phyloP scores from a whole-genome alignment of 2,888 invertebrate species.

The Caenorhabditis auriculariae region DNA sequence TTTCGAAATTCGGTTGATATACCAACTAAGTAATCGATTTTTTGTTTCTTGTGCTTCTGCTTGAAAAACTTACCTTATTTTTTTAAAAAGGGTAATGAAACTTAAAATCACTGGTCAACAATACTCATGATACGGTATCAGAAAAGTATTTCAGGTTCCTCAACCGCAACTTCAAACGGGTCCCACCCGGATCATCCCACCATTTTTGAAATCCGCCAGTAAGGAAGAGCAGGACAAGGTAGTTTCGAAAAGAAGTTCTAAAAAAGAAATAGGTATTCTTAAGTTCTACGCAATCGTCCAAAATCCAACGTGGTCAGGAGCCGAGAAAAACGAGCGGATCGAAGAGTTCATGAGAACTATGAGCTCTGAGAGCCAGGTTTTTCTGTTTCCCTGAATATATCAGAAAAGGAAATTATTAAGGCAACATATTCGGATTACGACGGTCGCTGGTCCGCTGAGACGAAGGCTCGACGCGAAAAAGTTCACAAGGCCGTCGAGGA shows the following conservation, averaged over 20 bases:
- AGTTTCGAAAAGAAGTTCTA: background rate
- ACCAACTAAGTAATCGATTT: too few relatives aligned
- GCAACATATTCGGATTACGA: too few relatives aligned
- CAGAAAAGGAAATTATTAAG: too few relatives aligned
- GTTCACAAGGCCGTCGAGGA: constrained; percentile 37
- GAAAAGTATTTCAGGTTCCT: background rate
- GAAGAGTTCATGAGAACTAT: constrained; percentile 39
- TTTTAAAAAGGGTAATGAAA: too few relatives aligned
- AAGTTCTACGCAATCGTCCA: constrained; percentile 50
- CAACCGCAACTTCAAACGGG: constrained; percentile 1
- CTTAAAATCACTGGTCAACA: too few relatives aligned
- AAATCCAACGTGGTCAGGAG: constrained; percentile 34
- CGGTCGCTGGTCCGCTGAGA: too few relatives aligned
- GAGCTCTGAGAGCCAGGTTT: constrained; percentile 38
- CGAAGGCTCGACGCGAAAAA: constrained; percentile 21
- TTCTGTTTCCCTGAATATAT: too few relatives aligned
- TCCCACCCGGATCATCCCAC: constrained; percentile 41
- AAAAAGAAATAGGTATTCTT: background rate
- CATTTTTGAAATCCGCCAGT: constrained; percentile 41
- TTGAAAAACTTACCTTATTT: too few relatives aligned
- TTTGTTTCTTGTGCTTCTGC: too few relatives aligned
- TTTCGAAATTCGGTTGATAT: too few relatives aligned
- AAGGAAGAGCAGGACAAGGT: constrained; percentile 39
- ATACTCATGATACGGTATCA: too few relatives aligned
- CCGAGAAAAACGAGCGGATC: constrained; percentile 36